Percentiles rank a stretch among this genome's conserved stretches.
Evolutionary conservation across 2,113 vertebrate species (phyloP).

Genomic region (Gasterosteus nipponicus): DNA sequence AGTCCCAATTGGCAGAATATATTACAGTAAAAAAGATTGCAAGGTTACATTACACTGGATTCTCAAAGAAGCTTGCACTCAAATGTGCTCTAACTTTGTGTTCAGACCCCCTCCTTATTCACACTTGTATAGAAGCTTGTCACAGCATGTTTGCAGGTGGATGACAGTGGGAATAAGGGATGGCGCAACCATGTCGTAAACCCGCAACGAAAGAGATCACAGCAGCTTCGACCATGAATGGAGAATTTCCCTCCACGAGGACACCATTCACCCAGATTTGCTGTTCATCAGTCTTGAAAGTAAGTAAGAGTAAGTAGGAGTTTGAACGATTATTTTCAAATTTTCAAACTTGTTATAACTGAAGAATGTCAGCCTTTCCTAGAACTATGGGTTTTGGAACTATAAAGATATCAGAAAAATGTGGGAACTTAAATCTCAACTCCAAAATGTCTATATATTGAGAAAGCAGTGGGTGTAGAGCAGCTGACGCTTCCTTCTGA

Average conservation of each 20-base stretch:
- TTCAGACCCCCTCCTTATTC: constrained; percentile 16
- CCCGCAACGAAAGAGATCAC: constrained; percentile 24
- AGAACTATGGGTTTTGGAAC: not conserved
- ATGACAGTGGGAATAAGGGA: constrained; percentile 12
- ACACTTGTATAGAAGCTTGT: constrained; percentile 10
- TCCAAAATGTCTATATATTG: not conserved
- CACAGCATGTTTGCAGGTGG: constrained; percentile 25
- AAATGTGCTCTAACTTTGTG: not conserved
- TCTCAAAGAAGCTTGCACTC: constrained; percentile 2
- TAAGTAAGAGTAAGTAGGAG: not conserved
- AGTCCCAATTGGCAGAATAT: constrained; percentile 29
- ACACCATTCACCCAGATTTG: not conserved
- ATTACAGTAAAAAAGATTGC: constrained; percentile 22
- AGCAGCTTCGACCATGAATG: not conserved
- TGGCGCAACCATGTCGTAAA: constrained; percentile 7
- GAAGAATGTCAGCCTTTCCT: not conserved
- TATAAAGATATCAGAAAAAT: not conserved
- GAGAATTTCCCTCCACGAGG: not conserved
- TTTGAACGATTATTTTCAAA: not conserved
- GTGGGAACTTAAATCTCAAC: not conserved
- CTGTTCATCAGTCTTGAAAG: not conserved
- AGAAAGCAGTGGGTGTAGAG: constrained; percentile 15
- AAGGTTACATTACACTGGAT: constrained; percentile 14
- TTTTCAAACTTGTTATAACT: not conserved
- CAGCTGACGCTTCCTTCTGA: constrained; percentile 20